phyloP scores from a whole-genome alignment of 23 tunicate species.

The Trididemnum miniatum region DNA sequence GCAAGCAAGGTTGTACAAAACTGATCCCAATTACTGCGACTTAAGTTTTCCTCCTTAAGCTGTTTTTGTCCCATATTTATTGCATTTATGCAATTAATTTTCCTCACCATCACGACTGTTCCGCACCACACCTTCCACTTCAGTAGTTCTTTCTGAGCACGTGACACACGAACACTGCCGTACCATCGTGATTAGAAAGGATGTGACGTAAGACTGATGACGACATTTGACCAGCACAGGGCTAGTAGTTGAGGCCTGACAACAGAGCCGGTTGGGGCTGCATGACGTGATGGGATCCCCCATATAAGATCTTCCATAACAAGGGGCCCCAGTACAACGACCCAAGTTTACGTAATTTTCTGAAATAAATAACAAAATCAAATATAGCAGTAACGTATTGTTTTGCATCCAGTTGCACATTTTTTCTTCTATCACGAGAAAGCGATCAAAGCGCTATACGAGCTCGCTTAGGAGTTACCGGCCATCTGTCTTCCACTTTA shows the following conservation, averaged over 20 bases:
- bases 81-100: too few species aligned
- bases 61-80: too few species aligned
- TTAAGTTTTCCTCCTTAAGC: too few species aligned
- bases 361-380: slow-evolving; percentile 21
- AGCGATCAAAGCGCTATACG: too few species aligned
- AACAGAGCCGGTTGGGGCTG: slow-evolving; percentile 62
- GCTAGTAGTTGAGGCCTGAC: slow-evolving; percentile 59
- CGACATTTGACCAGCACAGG: slow-evolving; percentile 75
- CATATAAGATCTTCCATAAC: slow-evolving; percentile 17
- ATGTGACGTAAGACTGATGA: slow-evolving; percentile 36
- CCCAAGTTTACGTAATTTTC: slow-evolving; percentile 71
- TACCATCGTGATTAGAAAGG: slow-evolving; percentile 63
- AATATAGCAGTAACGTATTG: too few species aligned
- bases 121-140: slow-evolving; percentile 77
- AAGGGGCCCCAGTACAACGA: slow-evolving; percentile 64
- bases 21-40: too few species aligned
- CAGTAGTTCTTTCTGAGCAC: slow-evolving; percentile 61
- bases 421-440: too few species aligned
- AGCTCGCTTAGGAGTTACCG: too few species aligned
- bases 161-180: slow-evolving; percentile 59
- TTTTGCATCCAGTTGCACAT: too few species aligned
- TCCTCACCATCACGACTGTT: slow-evolving; percentile 48
- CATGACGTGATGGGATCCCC: slow-evolving; percentile 14
- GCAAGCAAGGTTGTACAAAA: too few species aligned
- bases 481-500: too few species aligned